These are phyloP conservation scores for Oxyruncus cristatus DNA, from an alignment of 2,113 vertebrate genomes.

Conservation along the genomic window DNA sequence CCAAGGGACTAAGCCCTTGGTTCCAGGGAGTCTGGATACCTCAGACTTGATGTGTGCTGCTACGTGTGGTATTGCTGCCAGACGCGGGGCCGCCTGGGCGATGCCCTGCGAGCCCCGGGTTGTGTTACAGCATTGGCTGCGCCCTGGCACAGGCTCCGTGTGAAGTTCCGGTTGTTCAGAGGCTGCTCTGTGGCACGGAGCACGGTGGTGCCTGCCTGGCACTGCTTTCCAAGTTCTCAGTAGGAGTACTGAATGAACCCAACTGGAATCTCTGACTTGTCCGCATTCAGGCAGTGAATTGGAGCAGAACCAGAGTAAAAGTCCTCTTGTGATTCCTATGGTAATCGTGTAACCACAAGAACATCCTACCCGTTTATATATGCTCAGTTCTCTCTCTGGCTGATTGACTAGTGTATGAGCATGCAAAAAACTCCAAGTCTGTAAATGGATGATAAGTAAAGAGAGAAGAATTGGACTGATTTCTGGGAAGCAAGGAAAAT, in stretches of 20 bases:
- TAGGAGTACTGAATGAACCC: background rate
- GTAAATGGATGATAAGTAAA: background rate
- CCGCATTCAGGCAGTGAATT: background rate
- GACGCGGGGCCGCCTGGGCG: background rate
- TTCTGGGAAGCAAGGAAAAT: background rate
- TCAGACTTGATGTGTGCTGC: background rate
- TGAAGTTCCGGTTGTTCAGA: background rate
- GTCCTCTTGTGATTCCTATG: background rate
- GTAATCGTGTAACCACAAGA: background rate
- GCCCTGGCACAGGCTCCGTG: background rate
- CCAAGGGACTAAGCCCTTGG: conserved; percentile 6
- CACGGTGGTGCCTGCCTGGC: background rate
- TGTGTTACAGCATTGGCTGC: background rate
- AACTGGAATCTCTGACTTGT: background rate
- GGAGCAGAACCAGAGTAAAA: background rate
- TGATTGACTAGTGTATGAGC: background rate
- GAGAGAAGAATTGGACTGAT: background rate
- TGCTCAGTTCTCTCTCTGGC: background rate
- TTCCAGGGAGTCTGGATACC: conserved; percentile 48
- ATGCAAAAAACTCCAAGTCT: background rate
- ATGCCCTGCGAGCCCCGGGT: background rate
- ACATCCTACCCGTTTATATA: rapidly evolving
- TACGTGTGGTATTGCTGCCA: background rate
- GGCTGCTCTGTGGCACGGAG: background rate
- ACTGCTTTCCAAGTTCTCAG: background rate